phyloP scores from a whole-genome alignment of 1,140 invertebrate genomes.

The Saxidomus purpurata region DNA sequence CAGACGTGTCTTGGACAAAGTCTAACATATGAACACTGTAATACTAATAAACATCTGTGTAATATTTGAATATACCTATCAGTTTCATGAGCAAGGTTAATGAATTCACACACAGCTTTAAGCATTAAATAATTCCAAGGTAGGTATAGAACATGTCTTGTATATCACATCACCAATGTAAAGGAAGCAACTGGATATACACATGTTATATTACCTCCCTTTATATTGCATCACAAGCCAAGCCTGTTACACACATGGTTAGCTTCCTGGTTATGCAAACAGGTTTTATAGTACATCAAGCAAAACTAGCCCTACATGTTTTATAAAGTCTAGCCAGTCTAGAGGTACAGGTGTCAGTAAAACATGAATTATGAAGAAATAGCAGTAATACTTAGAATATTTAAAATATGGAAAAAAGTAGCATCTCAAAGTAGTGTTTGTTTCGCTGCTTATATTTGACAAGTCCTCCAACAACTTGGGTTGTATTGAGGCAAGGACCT shows the following conservation, averaged over 20 bases:
- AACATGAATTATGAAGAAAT: too few species aligned
- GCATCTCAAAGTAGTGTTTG: too few species aligned
- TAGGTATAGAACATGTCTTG: constrained; percentile 33
- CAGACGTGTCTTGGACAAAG: too few species aligned
- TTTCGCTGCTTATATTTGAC: too few species aligned
- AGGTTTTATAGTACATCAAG: not conserved
- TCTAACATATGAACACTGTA: too few species aligned
- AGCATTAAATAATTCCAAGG: constrained; percentile 2
- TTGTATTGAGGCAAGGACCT: too few species aligned
- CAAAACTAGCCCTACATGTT: constrained; percentile 8
- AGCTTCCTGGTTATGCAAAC: not conserved
- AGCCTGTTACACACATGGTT: not conserved
- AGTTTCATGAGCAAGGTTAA: constrained; percentile 15
- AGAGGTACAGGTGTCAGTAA: too few species aligned
- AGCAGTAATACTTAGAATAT: too few species aligned
- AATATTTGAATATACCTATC: not conserved
- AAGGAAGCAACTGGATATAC: constrained; percentile 61
- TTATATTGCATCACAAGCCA: not conserved
- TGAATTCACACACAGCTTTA: constrained; percentile 1
- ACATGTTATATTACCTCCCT: constrained; percentile 38
- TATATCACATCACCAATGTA: constrained; percentile 47
- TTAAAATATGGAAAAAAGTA: too few species aligned
- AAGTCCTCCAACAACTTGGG: too few species aligned
- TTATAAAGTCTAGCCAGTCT: too few species aligned
- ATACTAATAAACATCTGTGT: too few species aligned